Base-by-base conservation (phyloP, 2,113 vertebrate species). In the Chlamydotis undulata region DNA sequence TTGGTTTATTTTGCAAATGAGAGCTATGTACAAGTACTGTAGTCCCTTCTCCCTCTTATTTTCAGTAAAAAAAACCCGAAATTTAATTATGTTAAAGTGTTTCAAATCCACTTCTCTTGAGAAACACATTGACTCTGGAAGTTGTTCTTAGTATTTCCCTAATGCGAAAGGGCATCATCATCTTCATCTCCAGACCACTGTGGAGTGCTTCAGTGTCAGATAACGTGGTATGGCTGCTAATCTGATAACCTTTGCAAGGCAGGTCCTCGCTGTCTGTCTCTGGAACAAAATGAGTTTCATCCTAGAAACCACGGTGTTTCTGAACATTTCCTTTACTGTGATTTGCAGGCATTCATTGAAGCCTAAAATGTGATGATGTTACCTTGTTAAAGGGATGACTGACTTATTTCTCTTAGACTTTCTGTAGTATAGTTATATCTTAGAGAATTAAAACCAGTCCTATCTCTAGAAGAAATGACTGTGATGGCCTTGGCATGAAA, bases 1-100 rank as follows among this genome's bases (percentile, higher is more conserved):
- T 37, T 6, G 70, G 6, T 28, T 64, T 53, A 7, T 29, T 57
- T 37, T 60, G 31, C 7, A 2, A 29, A 13, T 35, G 18, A 35
- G 18, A 76, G 5, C 53, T n/a, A 2, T 0, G 3, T 16, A 4
- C 29, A 22, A 22, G 3, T 19, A 2, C 23, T 60, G 47, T 43
- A 47, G 31, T 14, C 45, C 49, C 49, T 88, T 83, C 60, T 81
- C 11, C 33, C 16, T 79, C 37, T 90, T 68, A 9, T 6, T 78
- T 49, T 39, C 41, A 90, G 22, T 14, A 12, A n/a, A 26, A 91
- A 80, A 60, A 19, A 59, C 55, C 19, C 19, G 5, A n/a, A 49
- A 29, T 23, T 2, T 35, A 21, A 19, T 19, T 19, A 6, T 53
- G 19, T 6, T 56, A 55, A 76, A 41, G 45, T 67, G 18, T 53